These are phyloP conservation scores for Orthonevra nobilis DNA, from an alignment of 2,888 invertebrate genomes.

Conservation along the genomic window DNA sequence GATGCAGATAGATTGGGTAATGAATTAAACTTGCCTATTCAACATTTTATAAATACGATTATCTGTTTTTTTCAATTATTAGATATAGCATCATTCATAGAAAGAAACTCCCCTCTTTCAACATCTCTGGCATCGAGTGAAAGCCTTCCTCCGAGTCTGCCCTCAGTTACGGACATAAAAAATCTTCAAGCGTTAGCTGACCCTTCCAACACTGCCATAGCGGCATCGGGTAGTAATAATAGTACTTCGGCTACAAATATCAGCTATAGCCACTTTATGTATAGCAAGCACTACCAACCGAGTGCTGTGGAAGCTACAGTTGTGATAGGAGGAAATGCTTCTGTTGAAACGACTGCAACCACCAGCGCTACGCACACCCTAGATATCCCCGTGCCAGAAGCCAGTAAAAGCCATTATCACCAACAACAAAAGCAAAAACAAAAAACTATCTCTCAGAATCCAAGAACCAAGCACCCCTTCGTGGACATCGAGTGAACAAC, in stretches of 20 bases:
- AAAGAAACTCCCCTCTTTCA: conserved; percentile 83
- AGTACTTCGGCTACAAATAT: conserved; percentile 54
- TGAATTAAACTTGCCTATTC: no score
- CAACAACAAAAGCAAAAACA: conserved; percentile 74
- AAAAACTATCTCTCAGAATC: conserved; percentile 35
- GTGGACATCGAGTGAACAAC: conserved; percentile 29
- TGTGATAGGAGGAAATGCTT: conserved; percentile 34
- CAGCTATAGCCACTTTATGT: conserved; percentile 38
- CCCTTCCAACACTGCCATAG: conserved; percentile 71
- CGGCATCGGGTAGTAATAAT: conserved; percentile 43
- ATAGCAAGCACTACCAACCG: conserved; percentile 68
- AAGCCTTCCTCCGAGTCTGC: conserved; percentile 78
- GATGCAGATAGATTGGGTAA: conserved; percentile 79
- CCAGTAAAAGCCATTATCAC: conserved; percentile 70
- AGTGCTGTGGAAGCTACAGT: conserved; percentile 72
- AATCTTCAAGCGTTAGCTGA: conserved; percentile 82
- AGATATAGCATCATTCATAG: conserved; percentile 81
- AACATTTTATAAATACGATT: no score
- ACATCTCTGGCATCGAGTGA: conserved; percentile 84
- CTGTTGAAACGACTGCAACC: conserved; percentile 37
- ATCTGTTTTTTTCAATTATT: conserved; percentile 11
- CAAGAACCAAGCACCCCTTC: conserved; percentile 25
- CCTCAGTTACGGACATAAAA: conserved; percentile 82
- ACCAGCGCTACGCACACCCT: conserved; percentile 63
- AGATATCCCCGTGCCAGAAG: conserved; percentile 58